A percentile compares a stretch with the other conserved stretches of the same genome.
phyloP scores from a whole-genome alignment of 2,797 vertebrate species.

The Jordanella pulchra region DNA sequence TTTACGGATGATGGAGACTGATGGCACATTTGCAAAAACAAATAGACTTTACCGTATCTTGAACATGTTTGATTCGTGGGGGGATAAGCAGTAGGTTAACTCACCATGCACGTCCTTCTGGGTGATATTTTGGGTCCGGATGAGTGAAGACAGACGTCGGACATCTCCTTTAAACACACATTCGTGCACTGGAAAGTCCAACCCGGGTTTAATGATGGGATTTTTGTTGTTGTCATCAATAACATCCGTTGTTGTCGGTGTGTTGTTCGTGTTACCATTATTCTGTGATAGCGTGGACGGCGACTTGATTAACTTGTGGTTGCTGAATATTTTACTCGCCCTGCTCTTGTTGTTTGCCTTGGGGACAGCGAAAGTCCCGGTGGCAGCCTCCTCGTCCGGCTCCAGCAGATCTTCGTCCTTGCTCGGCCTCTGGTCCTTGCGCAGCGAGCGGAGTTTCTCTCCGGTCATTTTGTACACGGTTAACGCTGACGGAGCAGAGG shows the following conservation, averaged over 20 bases:
- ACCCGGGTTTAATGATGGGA: slow-evolving; percentile 69
- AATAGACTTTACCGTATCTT: slow-evolving; percentile 26
- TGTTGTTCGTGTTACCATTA: slow-evolving; percentile 77
- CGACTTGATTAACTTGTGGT: slow-evolving; percentile 83
- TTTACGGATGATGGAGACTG: slow-evolving; percentile 15
- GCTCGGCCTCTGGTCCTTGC: slow-evolving; percentile 90
- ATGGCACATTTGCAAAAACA: slow-evolving; percentile 38
- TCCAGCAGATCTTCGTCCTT: slow-evolving; percentile 91
- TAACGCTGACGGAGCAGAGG: slow-evolving; percentile 50
- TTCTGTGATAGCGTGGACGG: slow-evolving; percentile 74
- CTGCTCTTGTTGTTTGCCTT: slow-evolving; percentile 79
- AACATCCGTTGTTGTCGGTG: slow-evolving; percentile 65
- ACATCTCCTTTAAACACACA: slow-evolving; percentile 96
- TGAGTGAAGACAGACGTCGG: slow-evolving; percentile 91
- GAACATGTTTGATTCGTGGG: slow-evolving; percentile 1
- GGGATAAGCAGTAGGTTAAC: slow-evolving; percentile 43
- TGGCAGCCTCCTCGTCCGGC: slow-evolving; percentile 87
- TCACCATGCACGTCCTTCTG: slow-evolving; percentile 97
- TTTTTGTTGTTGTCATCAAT: slow-evolving; percentile 81
- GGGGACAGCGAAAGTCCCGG: slow-evolving; percentile 84
- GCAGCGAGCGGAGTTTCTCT: slow-evolving; percentile 95
- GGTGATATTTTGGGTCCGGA: slow-evolving; percentile 94
- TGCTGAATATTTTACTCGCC: slow-evolving; percentile 84
- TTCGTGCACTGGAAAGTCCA: slow-evolving; percentile 93
- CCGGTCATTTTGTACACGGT: slow-evolving; percentile 87